These are phyloP conservation scores for Drosophila kurseongensis DNA, from an alignment of 1,140 invertebrate species.

Conservation along the genomic window DNA sequence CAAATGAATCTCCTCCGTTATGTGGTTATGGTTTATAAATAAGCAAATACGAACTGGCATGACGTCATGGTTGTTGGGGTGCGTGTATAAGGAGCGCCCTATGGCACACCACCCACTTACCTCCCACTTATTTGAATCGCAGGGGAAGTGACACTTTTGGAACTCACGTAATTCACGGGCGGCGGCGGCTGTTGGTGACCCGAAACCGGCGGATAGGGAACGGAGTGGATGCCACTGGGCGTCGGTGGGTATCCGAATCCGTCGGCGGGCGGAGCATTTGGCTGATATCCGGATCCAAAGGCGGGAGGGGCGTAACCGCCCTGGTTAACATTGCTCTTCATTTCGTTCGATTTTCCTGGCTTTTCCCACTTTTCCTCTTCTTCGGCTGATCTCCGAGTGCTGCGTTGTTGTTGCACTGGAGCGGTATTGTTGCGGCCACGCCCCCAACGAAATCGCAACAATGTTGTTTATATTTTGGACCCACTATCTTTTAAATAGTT, in stretches of 20 bases:
- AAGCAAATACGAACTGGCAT: conserved; percentile 14
- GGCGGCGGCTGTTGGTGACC: conserved; percentile 26
- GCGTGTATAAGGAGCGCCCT: background rate
- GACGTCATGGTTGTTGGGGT: conserved; percentile 19
- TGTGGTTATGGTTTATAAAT: conserved; percentile 21
- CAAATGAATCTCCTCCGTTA: background rate
- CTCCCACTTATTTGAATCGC: background rate
- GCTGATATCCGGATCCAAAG: conserved; percentile 60
- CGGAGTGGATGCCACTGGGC: background rate
- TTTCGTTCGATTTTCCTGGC: conserved; percentile 5
- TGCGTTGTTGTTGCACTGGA: conserved; percentile 31
- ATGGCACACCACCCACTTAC: too few relatives aligned
- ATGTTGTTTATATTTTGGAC: conserved; percentile 14
- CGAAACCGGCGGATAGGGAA: conserved; percentile 19
- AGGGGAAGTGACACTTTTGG: background rate
- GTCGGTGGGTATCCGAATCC: conserved; percentile 47
- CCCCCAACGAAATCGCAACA: conserved; percentile 42
- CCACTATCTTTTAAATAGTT: background rate
- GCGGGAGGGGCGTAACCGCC: conserved; percentile 75
- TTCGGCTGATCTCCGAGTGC: conserved; percentile 12
- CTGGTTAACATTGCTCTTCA: conserved; percentile 69
- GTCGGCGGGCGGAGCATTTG: conserved; percentile 66
- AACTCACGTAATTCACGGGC: conserved; percentile 52
- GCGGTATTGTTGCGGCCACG: conserved; percentile 8
- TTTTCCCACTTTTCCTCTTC: conserved; percentile 1